These are phyloP conservation scores for Gadopsis marmoratus DNA, from an alignment of 2,797 vertebrate species.

Conservation along the genomic window DNA sequence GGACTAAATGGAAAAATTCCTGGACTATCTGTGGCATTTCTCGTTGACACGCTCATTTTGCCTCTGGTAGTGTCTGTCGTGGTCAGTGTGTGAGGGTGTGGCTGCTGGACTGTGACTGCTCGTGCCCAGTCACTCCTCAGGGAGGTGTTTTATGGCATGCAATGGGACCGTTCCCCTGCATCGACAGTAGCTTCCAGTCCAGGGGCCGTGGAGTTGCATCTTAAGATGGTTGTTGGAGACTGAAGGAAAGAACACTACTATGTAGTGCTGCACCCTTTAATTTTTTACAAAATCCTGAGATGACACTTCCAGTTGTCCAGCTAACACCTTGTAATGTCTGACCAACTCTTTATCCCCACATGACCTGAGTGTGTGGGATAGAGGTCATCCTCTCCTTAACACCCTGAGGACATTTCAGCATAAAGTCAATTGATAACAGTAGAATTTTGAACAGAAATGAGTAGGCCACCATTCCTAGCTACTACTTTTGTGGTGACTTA, in stretches of 20 bases:
- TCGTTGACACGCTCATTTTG: constrained; percentile 4
- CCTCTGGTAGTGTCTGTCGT: constrained; percentile 28
- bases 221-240: constrained; percentile 59
- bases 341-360: constrained; percentile 48
- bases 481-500: constrained; percentile 53
- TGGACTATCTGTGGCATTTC: constrained; percentile 38
- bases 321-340: constrained; percentile 45
- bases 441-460: constrained; percentile 62
- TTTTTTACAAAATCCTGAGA: constrained; percentile 58
- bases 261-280: constrained; percentile 83
- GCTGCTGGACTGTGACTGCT: constrained; percentile 81
- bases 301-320: constrained; percentile 49
- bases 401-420: constrained; percentile 53
- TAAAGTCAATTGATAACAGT: constrained; percentile 54
- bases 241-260: constrained; percentile 82
- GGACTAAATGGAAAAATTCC: constrained; percentile 54
- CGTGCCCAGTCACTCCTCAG: constrained; percentile 86
- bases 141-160: constrained; percentile 86
- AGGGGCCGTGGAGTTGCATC: constrained; percentile 59
- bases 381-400: constrained; percentile 41
- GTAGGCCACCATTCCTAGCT: constrained; percentile 50
- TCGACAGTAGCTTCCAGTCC: constrained; percentile 80
- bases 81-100: constrained; percentile 61
- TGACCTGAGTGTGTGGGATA: constrained; percentile 46
- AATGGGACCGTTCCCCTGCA: constrained; percentile 75